These are phyloP conservation scores for Forficula auricularia DNA, from an alignment of 1,140 invertebrate species.

Conservation along the genomic window DNA sequence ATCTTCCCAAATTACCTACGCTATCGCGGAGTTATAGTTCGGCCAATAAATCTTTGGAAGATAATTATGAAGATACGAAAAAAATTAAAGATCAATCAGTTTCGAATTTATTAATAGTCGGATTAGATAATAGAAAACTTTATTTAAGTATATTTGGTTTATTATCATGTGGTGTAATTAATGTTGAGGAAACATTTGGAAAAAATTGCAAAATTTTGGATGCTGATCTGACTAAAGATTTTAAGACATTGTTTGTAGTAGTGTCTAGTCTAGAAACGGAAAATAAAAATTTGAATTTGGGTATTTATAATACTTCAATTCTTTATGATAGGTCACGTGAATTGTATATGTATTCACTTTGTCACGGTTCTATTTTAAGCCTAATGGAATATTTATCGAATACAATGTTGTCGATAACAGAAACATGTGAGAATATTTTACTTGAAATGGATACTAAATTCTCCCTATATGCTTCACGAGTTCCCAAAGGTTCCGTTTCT, in stretches of 20 bases:
- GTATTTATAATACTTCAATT: conserved; percentile 44
- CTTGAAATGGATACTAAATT: conserved; percentile 88
- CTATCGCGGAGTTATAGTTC: conserved; percentile 37
- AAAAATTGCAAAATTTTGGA: conserved; percentile 16
- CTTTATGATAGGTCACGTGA: conserved; percentile 45
- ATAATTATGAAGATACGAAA: conserved; percentile 41
- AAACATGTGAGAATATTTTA: conserved; percentile 87
- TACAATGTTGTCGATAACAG: conserved; percentile 67
- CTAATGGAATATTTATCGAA: conserved; percentile 51
- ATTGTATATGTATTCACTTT: conserved; percentile 47
- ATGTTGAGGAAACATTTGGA: conserved; percentile 28
- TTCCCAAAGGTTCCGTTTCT: conserved; percentile 59
- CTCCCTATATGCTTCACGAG: conserved; percentile 64
- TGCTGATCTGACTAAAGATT: conserved; percentile 25
- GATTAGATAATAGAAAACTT: conserved; percentile 51
- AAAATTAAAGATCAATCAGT: conserved; percentile 45
- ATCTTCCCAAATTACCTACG: conserved; percentile 36
- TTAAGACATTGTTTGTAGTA: conserved; percentile 26
- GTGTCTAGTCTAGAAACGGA: conserved; percentile 28
- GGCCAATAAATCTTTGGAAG: conserved; percentile 31
- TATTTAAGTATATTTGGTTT: conserved; percentile 68
- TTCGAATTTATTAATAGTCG: conserved; percentile 61
- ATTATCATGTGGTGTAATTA: conserved; percentile 54
- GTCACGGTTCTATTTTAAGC: conserved; percentile 48
- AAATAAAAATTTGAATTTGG: conserved; percentile 24